Evolutionary conservation across 2,888 invertebrate species (phyloP).

Genomic region (Heliconius erato): DNA sequence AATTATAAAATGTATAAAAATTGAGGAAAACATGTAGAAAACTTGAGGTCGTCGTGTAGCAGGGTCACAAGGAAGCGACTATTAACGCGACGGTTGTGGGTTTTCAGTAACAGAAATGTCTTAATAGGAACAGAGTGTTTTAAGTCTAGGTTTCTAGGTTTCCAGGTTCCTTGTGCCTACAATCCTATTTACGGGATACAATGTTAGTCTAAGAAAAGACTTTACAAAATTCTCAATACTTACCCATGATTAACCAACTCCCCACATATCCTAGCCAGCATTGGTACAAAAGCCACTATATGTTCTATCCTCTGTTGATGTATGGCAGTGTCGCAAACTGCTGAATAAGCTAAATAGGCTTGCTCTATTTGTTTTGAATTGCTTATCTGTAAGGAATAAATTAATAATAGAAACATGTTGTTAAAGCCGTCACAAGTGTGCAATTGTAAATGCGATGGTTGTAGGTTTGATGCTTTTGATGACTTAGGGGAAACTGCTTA

Average conservation of each 20-base stretch:
- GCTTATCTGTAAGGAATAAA: conserved; percentile 62
- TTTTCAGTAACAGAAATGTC: too few species aligned
- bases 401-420: neutral
- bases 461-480: too few species aligned
- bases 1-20: too few species aligned
- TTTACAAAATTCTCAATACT: conserved; percentile 22
- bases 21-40: too few species aligned
- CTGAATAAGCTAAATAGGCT: conserved; percentile 70
- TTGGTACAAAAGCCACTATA: conserved; percentile 69
- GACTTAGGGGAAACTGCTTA: neutral
- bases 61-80: too few species aligned
- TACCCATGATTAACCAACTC: conserved; percentile 71
- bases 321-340: conserved; percentile 70
- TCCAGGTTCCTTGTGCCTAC: too few species aligned
- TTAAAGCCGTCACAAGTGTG: neutral
- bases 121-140: too few species aligned
- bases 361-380: conserved; percentile 65
- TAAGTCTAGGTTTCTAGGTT: too few species aligned
- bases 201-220: too few species aligned
- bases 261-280: conserved; percentile 72
- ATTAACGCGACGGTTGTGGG: too few species aligned
- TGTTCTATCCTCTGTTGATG: conserved; percentile 66
- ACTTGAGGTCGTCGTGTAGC: too few species aligned
- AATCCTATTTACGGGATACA: too few species aligned
- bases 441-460: neutral